Base-by-base conservation (phyloP, 2,888 invertebrate species). In the Scaptomyza cyrtandrae region DNA sequence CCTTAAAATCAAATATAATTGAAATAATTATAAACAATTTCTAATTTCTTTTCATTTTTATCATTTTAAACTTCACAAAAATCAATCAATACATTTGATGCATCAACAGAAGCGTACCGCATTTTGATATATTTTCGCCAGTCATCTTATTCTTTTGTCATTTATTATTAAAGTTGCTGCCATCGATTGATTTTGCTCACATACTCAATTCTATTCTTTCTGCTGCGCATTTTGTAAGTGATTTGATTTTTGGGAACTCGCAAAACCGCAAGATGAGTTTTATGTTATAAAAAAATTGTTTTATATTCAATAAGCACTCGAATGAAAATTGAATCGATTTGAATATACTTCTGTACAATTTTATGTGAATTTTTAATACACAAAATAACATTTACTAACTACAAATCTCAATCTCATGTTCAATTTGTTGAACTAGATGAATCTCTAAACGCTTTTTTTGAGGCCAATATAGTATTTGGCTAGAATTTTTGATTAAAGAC, bases 401-500 rank as follows among this genome's bases (percentile, higher is more conserved):
- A 24, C n/a, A 19, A 54, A 10, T 48, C 11, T 11, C 14, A 31
- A 31, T 14, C 27, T 35, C 1, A 46, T 9, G 27, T 44, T 19
- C 14, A 49, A 46, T 48, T 52, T 52, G 14, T 46, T 53, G 27
- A 10, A 41, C 33, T 16, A 11, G 9, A 46, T 14, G 11, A 10
- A 41, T 10, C 10, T 5, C 19, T 1, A 1, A 14, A 29, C 0
- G 19, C 9, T 50, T 11, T 6, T 3, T 45, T 9, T 13, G 0
- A 19, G 13, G 19, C 29, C 41, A 43, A 44, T 44, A n/a, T 62
- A 27, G 31, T 59, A 56, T 31, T 60, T 43, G 33, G 33, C 44
- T 61, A 66, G 65, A 68, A 61, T 64, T 6, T 6, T 77, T 75
- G 83, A 82, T 82, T 80, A 83, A 56, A 70, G 72, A 68, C 78